Conservation (phyloP, 2,113 vertebrate genomes). For the Campylomormyrus numenius region DNA sequence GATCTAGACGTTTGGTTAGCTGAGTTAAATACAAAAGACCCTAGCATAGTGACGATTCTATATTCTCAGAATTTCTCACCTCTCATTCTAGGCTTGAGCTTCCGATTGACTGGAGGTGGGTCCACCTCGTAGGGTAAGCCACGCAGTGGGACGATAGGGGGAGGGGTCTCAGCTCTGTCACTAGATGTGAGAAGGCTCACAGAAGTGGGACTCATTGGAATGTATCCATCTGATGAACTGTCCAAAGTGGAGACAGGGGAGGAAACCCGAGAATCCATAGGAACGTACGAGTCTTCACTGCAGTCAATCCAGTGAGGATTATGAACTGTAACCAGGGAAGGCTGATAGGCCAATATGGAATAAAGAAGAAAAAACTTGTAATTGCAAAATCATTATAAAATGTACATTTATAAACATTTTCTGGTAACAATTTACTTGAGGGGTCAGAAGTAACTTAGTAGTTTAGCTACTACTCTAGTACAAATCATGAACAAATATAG, state of each 20-base stretch:
- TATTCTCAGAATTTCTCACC: conserved; percentile 71
- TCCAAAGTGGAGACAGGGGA: conserved; percentile 43
- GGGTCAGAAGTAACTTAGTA: background rate
- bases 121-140: conserved; percentile 64
- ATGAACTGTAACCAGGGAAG: conserved; percentile 53
- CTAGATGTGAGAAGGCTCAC: conserved; percentile 48
- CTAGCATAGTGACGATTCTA: background rate
- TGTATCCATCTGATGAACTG: conserved; percentile 71
- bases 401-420: background rate
- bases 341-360: conserved; percentile 40
- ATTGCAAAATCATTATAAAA: background rate
- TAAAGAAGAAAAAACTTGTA: background rate
- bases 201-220: conserved; percentile 78
- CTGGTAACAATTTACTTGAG: background rate
- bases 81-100: conserved; percentile 87
- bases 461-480: background rate
- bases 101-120: conserved; percentile 86
- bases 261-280: conserved; percentile 70
- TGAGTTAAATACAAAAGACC: background rate
- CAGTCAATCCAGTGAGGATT: conserved; percentile 37
- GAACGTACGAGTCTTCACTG: conserved; percentile 77
- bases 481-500: background rate
- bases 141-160: conserved; percentile 47
- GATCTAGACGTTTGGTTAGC: background rate
- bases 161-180: conserved; percentile 53